These are phyloP conservation scores for Tauraco erythrolophus DNA, from an alignment of 2,113 vertebrate genomes.

Conservation along the genomic window DNA sequence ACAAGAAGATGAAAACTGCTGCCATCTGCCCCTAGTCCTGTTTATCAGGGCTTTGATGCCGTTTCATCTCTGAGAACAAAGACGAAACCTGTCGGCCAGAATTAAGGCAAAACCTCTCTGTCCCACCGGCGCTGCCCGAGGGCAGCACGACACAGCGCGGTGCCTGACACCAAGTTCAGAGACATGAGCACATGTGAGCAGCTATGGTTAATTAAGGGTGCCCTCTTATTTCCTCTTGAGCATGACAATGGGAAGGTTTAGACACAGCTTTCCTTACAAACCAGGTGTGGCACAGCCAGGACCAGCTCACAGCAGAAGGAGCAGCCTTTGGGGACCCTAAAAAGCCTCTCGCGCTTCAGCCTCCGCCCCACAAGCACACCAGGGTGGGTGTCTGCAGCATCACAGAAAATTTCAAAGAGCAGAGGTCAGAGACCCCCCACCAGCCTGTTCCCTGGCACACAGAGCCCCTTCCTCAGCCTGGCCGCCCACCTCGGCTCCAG, in stretches of 20 bases:
- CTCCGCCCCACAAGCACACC: no score
- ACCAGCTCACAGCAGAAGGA: background rate
- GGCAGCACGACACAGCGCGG: background rate
- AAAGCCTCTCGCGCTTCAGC: background rate
- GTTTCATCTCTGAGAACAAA: rapidly evolving
- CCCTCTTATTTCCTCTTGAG: background rate
- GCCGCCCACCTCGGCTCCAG: background rate
- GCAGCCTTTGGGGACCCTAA: background rate
- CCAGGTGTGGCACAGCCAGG: background rate
- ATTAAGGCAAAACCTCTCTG: background rate
- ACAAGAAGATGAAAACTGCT: background rate
- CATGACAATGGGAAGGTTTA: background rate
- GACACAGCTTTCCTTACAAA: background rate
- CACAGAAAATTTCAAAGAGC: background rate
- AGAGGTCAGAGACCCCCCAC: background rate
- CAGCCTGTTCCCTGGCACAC: background rate
- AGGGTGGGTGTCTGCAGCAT: background rate
- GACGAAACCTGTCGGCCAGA: background rate
- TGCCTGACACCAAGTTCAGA: background rate
- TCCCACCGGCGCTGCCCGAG: background rate
- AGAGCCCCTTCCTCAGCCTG: background rate
- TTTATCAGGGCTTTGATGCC: background rate
- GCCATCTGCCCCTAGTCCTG: background rate
- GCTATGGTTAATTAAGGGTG: background rate
- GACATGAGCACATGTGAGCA: background rate